Conservation (phyloP, 2,113 vertebrate species). For the Calidris pugnax region DNA sequence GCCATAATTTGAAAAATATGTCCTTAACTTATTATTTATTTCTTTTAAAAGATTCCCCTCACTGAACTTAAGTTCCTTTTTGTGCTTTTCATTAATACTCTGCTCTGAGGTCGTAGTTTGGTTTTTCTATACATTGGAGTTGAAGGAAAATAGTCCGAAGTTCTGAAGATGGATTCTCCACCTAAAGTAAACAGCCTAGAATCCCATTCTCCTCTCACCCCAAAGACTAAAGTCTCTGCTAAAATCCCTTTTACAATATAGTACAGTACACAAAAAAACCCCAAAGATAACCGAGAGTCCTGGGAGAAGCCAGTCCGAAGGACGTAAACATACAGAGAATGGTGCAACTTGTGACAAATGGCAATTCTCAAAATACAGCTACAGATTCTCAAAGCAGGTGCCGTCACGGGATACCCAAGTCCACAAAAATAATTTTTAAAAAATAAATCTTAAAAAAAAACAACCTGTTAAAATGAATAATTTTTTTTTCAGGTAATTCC, state of each 20-base stretch:
- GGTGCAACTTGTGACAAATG: slow-evolving; percentile 89
- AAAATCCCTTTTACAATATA: slow-evolving; percentile 99
- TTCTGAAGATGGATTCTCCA: slow-evolving; percentile 85
- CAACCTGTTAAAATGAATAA: slow-evolving; percentile 82
- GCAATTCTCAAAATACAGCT: slow-evolving; percentile 83
- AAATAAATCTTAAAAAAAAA: slow-evolving; percentile 87
- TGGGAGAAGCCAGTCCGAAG: slow-evolving; percentile 88
- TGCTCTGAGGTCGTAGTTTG: slow-evolving; percentile 99
- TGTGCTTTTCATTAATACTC: slow-evolving; percentile 99
- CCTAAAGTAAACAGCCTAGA: slow-evolving; percentile 93
- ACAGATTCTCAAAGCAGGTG: slow-evolving; percentile 82
- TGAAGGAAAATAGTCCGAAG: slow-evolving; percentile 89
- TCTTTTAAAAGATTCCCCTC: slow-evolving; percentile 79
- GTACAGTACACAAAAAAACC: slow-evolving; percentile 90
- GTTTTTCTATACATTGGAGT: slow-evolving; percentile 99
- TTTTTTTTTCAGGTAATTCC: slow-evolving; percentile 80
- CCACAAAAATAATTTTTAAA: slow-evolving; percentile 87
- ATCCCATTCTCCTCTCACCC: slow-evolving; percentile 83
- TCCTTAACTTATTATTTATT: slow-evolving; percentile 77
- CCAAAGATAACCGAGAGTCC: slow-evolving; percentile 81
- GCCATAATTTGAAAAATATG: slow-evolving; percentile 76
- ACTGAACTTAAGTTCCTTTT: slow-evolving; percentile 92
- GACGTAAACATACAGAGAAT: slow-evolving; percentile 91
- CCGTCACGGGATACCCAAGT: slow-evolving; percentile 81
- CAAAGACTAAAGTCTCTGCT: slow-evolving; percentile 92